Percentiles rank a stretch among this genome's conserved stretches.
Evolutionary conservation across 2,888 invertebrate species (phyloP).

Genomic region (Notodonta ziczac): DNA sequence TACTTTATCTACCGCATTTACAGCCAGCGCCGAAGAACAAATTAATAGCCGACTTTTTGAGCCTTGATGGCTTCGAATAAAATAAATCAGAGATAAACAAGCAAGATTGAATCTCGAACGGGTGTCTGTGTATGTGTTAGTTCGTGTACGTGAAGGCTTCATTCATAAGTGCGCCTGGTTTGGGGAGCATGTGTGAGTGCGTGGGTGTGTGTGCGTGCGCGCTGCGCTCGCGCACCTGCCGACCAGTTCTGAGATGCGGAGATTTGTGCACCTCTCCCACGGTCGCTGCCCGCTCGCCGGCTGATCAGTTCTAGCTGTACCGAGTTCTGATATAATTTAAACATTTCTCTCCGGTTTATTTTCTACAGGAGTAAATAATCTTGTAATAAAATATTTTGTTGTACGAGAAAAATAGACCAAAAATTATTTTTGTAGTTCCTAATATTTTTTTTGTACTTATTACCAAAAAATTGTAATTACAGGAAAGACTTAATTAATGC

Average conservation of each 20-base stretch:
- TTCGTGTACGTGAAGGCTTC: constrained; percentile 63
- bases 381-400: neutral
- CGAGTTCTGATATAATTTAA: constrained; percentile 74
- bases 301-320: constrained; percentile 75
- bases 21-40: constrained; percentile 69
- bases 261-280: constrained; percentile 84
- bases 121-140: constrained; percentile 46
- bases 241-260: constrained; percentile 84
- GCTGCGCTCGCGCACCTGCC: constrained; percentile 76
- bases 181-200: constrained; percentile 41
- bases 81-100: constrained; percentile 83
- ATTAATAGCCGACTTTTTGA: constrained; percentile 79
- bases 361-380: constrained; percentile 28
- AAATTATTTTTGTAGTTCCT: too few species aligned
- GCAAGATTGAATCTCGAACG: constrained; percentile 63
- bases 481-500: too few species aligned
- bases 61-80: constrained; percentile 74
- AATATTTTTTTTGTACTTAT: too few species aligned
- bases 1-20: constrained; percentile 76
- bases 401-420: too few species aligned
- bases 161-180: constrained; percentile 80
- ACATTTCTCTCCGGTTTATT: constrained; percentile 56
- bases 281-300: constrained; percentile 78
- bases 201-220: constrained; percentile 47
- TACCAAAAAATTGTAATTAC: too few species aligned